Evolutionary conservation across 2,797 vertebrate genomes (phyloP).

Genomic region (Cynodonichthys magdalenae): DNA sequence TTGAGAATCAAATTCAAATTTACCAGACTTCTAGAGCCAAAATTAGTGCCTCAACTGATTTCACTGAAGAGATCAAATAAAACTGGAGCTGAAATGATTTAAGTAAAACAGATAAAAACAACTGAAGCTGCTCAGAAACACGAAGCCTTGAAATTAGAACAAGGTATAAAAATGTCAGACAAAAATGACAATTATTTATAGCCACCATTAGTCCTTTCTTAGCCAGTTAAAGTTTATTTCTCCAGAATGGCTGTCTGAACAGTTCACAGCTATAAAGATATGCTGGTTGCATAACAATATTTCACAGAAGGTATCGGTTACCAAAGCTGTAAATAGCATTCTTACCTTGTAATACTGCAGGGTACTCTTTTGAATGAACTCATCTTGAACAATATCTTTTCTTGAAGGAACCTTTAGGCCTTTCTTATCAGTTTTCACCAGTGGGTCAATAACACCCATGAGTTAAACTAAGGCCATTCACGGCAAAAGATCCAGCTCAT

Average conservation of each 20-base stretch:
- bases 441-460: constrained; percentile 23
- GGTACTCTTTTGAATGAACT: constrained; percentile 35
- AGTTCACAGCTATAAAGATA: neutral
- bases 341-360: constrained; percentile 33
- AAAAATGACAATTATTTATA: neutral
- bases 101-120: constrained; percentile 6
- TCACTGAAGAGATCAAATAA: neutral
- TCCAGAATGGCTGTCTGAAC: neutral
- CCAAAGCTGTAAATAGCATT: constrained; percentile 26
- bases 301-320: constrained; percentile 28
- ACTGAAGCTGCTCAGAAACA: neutral
- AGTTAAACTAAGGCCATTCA: constrained; percentile 24
- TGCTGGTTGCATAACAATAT: constrained; percentile 26
- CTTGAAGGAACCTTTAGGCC: constrained; percentile 14
- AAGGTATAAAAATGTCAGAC: neutral
- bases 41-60: neutral
- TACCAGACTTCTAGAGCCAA: neutral
- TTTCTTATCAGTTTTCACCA: constrained; percentile 35
- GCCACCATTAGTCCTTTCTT: neutral
- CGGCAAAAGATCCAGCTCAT: constrained; percentile 14
- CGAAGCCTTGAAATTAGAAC: neutral
- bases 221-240: neutral
- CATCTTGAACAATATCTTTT: constrained; percentile 32
- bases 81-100: constrained; percentile 3
- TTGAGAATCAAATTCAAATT: neutral